These are phyloP conservation scores for Drosophila auraria DNA, from an alignment of 1,140 invertebrate species.

Conservation along the genomic window DNA sequence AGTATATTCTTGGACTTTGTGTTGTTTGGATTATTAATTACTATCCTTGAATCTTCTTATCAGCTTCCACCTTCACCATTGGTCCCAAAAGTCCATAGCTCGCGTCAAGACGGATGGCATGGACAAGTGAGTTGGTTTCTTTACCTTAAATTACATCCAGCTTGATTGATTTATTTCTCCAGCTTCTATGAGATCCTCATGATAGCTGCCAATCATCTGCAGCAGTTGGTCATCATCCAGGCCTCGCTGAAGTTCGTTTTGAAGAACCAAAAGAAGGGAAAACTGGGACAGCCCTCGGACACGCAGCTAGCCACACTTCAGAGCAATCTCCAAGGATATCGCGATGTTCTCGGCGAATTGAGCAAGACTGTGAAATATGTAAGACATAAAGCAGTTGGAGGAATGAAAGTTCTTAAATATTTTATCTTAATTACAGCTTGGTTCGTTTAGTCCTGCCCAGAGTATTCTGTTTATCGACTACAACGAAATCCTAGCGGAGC, in stretches of 20 bases:
- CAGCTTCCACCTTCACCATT: slow-evolving; percentile 82
- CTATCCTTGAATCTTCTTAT: background rate
- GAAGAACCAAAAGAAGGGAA: slow-evolving; percentile 37
- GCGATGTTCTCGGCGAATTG: slow-evolving; percentile 53
- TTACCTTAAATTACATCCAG: no score
- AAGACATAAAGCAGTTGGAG: slow-evolving; percentile 7
- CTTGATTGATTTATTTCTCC: background rate
- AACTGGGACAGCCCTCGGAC: slow-evolving; percentile 51
- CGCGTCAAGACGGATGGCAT: slow-evolving; percentile 58
- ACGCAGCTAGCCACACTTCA: slow-evolving; percentile 49
- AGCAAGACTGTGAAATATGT: slow-evolving; percentile 78
- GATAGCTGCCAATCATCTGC: slow-evolving; percentile 78
- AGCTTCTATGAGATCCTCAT: slow-evolving; percentile 83
- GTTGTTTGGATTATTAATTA: background rate
- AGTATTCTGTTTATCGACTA: slow-evolving; percentile 77
- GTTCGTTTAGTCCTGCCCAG: slow-evolving; percentile 71
- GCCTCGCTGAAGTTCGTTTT: slow-evolving; percentile 67
- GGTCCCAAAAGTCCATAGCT: slow-evolving; percentile 72
- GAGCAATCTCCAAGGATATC: slow-evolving; percentile 56
- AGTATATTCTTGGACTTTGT: slow-evolving; percentile 48
- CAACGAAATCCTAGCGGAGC: slow-evolving; percentile 72
- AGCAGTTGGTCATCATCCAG: slow-evolving; percentile 77
- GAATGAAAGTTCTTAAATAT: background rate
- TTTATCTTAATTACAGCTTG: slow-evolving; percentile 49
- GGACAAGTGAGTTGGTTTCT: slow-evolving; percentile 61